Base-by-base conservation (phyloP, 2,888 invertebrate species). In the Synergus umbraculus region DNA sequence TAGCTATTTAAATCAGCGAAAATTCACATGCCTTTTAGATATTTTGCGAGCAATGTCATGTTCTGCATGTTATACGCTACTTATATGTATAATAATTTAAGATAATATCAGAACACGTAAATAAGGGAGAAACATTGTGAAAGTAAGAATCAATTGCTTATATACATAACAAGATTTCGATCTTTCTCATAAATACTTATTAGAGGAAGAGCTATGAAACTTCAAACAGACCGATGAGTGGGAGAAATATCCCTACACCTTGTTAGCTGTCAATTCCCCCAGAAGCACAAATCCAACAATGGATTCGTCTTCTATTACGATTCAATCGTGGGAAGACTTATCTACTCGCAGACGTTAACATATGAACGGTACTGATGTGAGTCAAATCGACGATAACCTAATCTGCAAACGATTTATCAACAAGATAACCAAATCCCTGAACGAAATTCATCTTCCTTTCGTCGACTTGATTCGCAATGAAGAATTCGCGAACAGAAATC, bases 221-320 rank as follows among this genome's bases (percentile, higher is more conserved):
- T 73, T 73, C 29, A 46, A 73, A 73, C 54, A 15, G 54, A 49
- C 49, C 54, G 37, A 54, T 54, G 49, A 73, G 37, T 37, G 54
- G 49, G 54, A 41, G 49, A 49, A 73, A 54, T 37, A 73, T 49
- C 37, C 54, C 49, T 60, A 76, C 22, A 63, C 44, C 60, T 76
- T 76, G 76, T 76, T 76, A 76, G 44, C 76, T 64, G 76, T 63
- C 54, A 58, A 64, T 64, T 76, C 43, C 41, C 60, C 15, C 63
- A 60, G 76, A 64, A 76, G 76, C 43, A 44, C 76, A 60, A 63
- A 60, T 69, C 80, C 64, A 77, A 80, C 80, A 80, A 77, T 80
- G 77, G 65, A 80, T 80, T 73, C 73, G 76, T 77, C 77, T 77
- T 77, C 80, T 67, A 80, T 78, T 77, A 77, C 80, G 73, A 77